phyloP scores from a whole-genome alignment of 1,140 invertebrate genomes.

The Drosophila trapezifrons region DNA sequence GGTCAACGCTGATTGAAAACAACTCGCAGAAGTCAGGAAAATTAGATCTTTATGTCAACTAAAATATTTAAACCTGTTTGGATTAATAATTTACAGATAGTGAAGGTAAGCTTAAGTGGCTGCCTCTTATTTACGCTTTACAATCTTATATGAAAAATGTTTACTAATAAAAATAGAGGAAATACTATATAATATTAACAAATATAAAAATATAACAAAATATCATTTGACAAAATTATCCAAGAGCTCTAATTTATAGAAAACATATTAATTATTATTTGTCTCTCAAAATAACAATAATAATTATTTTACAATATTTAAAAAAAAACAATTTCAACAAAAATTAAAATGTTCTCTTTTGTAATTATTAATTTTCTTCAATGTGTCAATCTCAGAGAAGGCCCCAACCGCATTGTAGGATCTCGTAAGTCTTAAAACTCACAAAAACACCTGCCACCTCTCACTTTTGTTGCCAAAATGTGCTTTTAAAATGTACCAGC shows the following conservation, averaged over 20 bases:
- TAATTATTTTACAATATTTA: neutral
- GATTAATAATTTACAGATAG: neutral
- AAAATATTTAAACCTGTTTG: too few species aligned
- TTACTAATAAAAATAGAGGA: too few species aligned
- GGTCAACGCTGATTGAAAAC: neutral
- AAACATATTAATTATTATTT: too few species aligned
- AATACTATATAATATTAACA: neutral
- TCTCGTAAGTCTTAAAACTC: neutral
- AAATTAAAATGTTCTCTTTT: neutral
- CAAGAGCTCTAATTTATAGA: too few species aligned
- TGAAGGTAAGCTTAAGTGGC: neutral
- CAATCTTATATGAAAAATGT: neutral
- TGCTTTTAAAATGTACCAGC: constrained; percentile 10
- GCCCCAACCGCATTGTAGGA: neutral
- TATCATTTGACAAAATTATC: neutral
- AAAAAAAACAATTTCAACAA: neutral
- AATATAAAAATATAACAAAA: neutral
- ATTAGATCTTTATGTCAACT: too few species aligned
- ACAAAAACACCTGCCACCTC: constrained; percentile 5
- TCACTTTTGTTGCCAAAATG: constrained; percentile 14
- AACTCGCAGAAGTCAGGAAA: too few species aligned
- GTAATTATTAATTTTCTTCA: too few species aligned
- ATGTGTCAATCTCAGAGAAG: neutral
- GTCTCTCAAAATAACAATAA: neutral
- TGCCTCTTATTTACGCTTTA: neutral